Base-by-base conservation (phyloP, 1,140 invertebrate genomes). In the Zophobas morio region DNA sequence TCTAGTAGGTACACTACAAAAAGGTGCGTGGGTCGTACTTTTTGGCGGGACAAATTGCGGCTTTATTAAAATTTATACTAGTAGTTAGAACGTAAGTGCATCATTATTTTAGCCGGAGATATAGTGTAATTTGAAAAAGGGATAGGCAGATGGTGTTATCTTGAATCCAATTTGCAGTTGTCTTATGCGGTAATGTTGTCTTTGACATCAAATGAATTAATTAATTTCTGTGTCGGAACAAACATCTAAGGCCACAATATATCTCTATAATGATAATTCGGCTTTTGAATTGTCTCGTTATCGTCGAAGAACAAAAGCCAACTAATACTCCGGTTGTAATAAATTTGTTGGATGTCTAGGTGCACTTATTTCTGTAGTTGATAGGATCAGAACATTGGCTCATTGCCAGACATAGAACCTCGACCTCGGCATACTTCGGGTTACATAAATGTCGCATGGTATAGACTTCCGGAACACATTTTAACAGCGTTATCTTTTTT, bases 331-430 rank as follows among this genome's bases (percentile, higher is more conserved):
- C 60, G 60, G 37, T 66, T 20, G 60, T 66, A 66, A 66, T 66
- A 66, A 66, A 66, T 66, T 66, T 66, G 60, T 72, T 39, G 70
- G 70, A 53, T 56, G 47, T 51, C 70, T 53, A 53, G 70, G 70
- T 56, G 53, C 53, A 53, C 53, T 72, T 56, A 75, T 75, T 63
- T 75, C 74, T 60, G 57, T 60, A 60, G 54, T 49, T 63, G 47
- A 63, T 47, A 60, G 51, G 74, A 75, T 75, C 74, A 40, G 8
- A 39, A 35, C 34, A 42, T 47, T 75, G 74, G 74, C 74, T 51
- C 36, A 32, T 40, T 75, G 74, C 74, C 74, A 75, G 47, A 60
- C 74, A 66, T 42, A 66, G 39, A 42, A 66, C 60, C 60, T 66
- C 60, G 60, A 66, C 60, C 60, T 66, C 60, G 60, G 60, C 37